Conservation (phyloP, 2,797 vertebrate genomes). For the Peromyscus melanophrys region DNA sequence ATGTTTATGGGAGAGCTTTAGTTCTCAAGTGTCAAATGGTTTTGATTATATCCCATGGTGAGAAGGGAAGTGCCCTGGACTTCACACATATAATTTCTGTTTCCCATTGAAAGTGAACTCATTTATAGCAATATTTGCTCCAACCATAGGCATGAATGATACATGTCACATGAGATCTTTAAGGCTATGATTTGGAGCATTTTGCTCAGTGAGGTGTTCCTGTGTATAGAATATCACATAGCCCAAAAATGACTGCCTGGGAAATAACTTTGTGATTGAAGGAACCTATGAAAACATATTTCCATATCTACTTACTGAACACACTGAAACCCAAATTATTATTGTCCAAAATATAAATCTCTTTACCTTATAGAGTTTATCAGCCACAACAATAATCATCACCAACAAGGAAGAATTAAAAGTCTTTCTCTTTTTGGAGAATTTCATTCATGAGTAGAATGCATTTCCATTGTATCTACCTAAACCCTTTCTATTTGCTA, state of each 20-base stretch:
- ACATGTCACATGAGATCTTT: background rate
- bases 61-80: background rate
- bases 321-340: constrained; percentile 25
- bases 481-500: background rate
- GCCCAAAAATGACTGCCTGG: background rate
- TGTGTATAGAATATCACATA: background rate
- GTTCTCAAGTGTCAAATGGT: background rate
- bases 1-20: background rate
- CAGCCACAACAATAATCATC: background rate
- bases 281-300: background rate
- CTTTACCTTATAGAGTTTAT: background rate
- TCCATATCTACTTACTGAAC: background rate
- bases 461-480: background rate
- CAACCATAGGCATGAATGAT: background rate
- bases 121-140: background rate
- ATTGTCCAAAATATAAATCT: background rate
- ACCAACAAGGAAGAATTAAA: background rate
- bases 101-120: constrained; percentile 7
- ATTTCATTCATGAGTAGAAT: background rate
- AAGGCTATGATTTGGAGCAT: background rate
- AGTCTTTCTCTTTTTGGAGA: background rate
- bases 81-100: background rate
- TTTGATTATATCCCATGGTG: constrained; percentile 7
- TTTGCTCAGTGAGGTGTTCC: background rate
- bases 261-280: background rate